These are phyloP conservation scores for Steinernema scapterisci DNA, from an alignment of 2,888 invertebrate species.

Conservation along the genomic window DNA sequence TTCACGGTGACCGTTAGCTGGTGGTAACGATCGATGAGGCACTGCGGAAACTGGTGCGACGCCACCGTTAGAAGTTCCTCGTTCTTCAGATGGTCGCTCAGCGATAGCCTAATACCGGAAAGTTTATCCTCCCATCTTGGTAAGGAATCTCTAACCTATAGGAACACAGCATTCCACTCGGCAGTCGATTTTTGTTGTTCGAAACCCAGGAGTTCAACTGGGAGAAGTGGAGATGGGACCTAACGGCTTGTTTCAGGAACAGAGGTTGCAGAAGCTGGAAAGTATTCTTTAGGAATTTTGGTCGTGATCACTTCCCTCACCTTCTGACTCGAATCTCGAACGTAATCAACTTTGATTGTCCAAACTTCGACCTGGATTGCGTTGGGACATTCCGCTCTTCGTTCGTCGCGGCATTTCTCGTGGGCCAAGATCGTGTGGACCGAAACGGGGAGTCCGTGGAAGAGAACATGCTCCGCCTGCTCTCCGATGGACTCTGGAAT, in stretches of 20 bases:
- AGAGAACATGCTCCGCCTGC: conserved; percentile 36
- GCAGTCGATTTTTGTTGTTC: conserved; percentile 69
- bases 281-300: background rate
- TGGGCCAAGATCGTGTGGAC: conserved; percentile 41
- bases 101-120: background rate
- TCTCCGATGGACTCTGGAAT: conserved; percentile 3
- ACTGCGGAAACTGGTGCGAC: conserved; percentile 37
- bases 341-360: conserved; percentile 3
- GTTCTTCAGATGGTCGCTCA: conserved; percentile 29
- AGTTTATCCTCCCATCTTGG: background rate
- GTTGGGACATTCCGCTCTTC: conserved; percentile 22
- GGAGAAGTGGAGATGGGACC: conserved; percentile 93
- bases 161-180: conserved; percentile 28
- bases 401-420: conserved; percentile 35
- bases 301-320: background rate
- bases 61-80: conserved; percentile 30
- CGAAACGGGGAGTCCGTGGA: conserved; percentile 36
- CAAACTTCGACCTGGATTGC: conserved; percentile 26
- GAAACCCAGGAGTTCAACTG: conserved; percentile 90
- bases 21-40: conserved; percentile 25
- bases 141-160: conserved; percentile 24
- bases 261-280: conserved; percentile 65
- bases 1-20: conserved; percentile 36
- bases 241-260: conserved; percentile 86
- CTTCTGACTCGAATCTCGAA: background rate